Evolutionary conservation across 2,113 vertebrate genomes (phyloP), one percentile per base, ranked within the genome.

Genomic region (Hymenochirus boettgeri): DNA sequence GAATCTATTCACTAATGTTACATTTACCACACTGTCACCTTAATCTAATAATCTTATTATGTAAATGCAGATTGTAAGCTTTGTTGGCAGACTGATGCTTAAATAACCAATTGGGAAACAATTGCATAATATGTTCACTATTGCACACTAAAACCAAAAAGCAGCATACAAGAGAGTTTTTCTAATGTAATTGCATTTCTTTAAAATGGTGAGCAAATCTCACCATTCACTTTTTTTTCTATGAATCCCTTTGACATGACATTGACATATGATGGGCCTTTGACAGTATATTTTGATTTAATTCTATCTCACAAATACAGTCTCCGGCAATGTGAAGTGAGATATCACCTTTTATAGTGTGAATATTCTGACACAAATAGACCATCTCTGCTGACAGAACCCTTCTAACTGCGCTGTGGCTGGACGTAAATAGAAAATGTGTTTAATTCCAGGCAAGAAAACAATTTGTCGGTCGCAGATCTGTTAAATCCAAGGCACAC

Each of bases 401-500:
- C 39, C 18, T 21, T 50, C 26, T 23, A 31, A 27, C 46, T 24
- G 50, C 4, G 24, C 27, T 11, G 12, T 54, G 52, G 19, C 52
- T 54, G 52, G n/a, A 31, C 52, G 9, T 9, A 31, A 27, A 29
- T 31, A 1, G 19, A 23, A 48, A 48, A 21, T 5, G 19, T 54
- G 26, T 29, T 54, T n/a, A 27, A 3, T 54, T 22, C 46, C 10
- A 48, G 18, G 19, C 9, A 35, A 29, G 10, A 22, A 35, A 57
- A 57, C 13, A 11, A 22, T 57, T 57, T 57, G 29, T 8, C 54
- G 37, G 54, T 21, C 27, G 10, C 51, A 26, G 23, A 53, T 24
- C 51, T 23, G 13, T 53, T 53, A 18, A 17, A 57, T 22, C 33
- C 17, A 35, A 3, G 31, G 19, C 54, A 37, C 54, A 57, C 54